Base-by-base conservation (phyloP, 2,113 vertebrate genomes). In the Scatophagus argus region DNA sequence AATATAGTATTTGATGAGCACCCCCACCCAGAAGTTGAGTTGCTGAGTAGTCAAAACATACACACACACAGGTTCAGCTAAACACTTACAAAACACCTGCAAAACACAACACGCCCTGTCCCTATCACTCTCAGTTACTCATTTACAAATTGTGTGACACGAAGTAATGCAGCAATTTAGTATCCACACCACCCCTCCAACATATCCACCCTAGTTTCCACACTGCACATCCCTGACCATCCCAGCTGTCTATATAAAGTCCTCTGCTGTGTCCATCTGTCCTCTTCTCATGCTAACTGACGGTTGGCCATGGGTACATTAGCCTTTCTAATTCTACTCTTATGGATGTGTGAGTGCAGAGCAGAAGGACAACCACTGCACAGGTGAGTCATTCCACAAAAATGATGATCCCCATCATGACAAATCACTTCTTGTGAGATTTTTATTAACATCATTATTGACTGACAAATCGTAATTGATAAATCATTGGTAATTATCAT, bases 221-320 rank as follows among this genome's bases (percentile, higher is more conserved):
- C 13, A 44, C 27, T 39, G 5, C 36, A 44, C 46, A 8, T n/a
- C 25, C 6, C 58, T 17, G 3, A 56, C 59, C 47, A 12, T 17
- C 31, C n/a, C 3, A 7, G 44, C 8, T 34, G 16, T 21, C 14
- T 82, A 77, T 92, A 92, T 90, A 94, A 86, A 65, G 62, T 0
- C 13, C 43, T 2, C 7, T 0, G 0, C 8, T n/a, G 51, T n/a
- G 34, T 13, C 31, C 23, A 1, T 49, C 41, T 70, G 58, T 58
- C 78, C 63, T 75, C 55, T 32, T 65, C 43, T 32, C 12, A 32
- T 61, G 77, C 82, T 77, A 82, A 79, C 77, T 64, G 51, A 32
- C 60, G 36, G 87, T 84, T 54, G 65, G 75, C 66, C 41, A 95
- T 95, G 94, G 91, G 86, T 66, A 71, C 61, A n/a, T 69, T 89